Base-by-base conservation (phyloP, 2,888 invertebrate genomes). In the Liodrosophila aerea region DNA sequence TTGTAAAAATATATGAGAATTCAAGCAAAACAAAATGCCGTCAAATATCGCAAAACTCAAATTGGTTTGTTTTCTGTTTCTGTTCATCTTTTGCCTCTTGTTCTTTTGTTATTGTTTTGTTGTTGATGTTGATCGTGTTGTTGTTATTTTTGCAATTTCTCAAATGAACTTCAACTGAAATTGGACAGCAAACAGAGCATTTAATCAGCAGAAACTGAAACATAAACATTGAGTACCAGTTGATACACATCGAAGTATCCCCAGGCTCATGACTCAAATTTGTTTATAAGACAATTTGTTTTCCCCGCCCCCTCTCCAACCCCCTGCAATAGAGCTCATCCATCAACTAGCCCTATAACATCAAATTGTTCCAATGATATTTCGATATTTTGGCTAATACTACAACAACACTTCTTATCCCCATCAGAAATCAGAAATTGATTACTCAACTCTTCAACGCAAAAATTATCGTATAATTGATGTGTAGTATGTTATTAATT, bases 201-300 rank as follows among this genome's bases (percentile, higher is more conserved):
- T 72, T 64, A 69, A 74, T 74, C 70, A 61, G 75, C 45, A 13
- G 50, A 27, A 43, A 36, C 40, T 11, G 18, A 18, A 33, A 7
- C 37, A 54, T 12, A 47, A 47, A 54, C 54, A 54, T 40, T 27
- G n/a, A 43, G 1, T 7, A 15, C 13, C 39, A 45, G 45, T 44
- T 31, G 46, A 33, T 39, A 33, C 12, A 12, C 22, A 22, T 22
- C 5, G 3, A 22, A 22, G 34, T 12, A 12, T 12, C 34, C 15
- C 18, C 7, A 2, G 9, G 11, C 40, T 16, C 15, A 39, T 53
- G 45, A 40, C 22, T 33, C 47, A 39, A 33, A 36, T 36, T 52
- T 54, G 54, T 54, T 53, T 53, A 53, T 12, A 53, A 46, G 11
- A 39, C 16, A 16, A 30, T 9, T 30, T 7, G 8, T 22, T 22